Evolutionary conservation across 2,888 invertebrate species (phyloP), one percentile per base, ranked within the genome.

Genomic region (Dexiosoma caninum): DNA sequence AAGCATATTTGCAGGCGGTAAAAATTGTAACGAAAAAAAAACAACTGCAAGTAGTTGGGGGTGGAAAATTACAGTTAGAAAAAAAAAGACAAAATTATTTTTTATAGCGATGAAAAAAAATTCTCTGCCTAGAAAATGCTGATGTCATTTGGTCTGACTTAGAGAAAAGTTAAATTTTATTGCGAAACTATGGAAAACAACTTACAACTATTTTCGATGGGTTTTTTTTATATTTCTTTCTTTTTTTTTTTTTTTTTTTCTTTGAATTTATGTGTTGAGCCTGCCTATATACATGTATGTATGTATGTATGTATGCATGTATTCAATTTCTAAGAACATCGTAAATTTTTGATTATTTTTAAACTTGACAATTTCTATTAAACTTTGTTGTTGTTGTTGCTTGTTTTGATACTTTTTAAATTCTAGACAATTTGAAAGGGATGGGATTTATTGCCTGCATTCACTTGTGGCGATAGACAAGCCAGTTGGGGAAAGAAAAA

Each of bases 291-390:
- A n/a, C n/a, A n/a, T n/a, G n/a, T n/a, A n/a, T n/a, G n/a, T n/a
- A n/a, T n/a, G n/a, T n/a, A n/a, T n/a, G n/a, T n/a, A n/a, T n/a
- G n/a, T n/a, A n/a, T n/a, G n/a, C n/a, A n/a, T n/a, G 6, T 55
- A 75, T 75, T 42, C 51, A 70, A 75, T 80, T 70, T 64, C 59
- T 60, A 66, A 66, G 53, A 51, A 62, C 66, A 67, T 80, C 71
- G 51, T 76, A 81, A 77, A 72, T 81, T 77, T 72, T 49, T 77
- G 75, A 76, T 71, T 75, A 80, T 80, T 75, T 80, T 66, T 32
- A 62, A 80, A 59, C 40, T 75, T 49, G 46, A 75, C 64, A 79
- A 60, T 59, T 70, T 49, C 30, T 40, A 27, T 55, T 51, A 49
- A 2, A 37, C 6, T 37, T 59, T 42, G 27, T 53, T 67, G 46